Percentiles rank a stretch among this genome's conserved stretches.
phyloP scores from a whole-genome alignment of 2,113 vertebrate genomes.

The Silurus glanis region DNA sequence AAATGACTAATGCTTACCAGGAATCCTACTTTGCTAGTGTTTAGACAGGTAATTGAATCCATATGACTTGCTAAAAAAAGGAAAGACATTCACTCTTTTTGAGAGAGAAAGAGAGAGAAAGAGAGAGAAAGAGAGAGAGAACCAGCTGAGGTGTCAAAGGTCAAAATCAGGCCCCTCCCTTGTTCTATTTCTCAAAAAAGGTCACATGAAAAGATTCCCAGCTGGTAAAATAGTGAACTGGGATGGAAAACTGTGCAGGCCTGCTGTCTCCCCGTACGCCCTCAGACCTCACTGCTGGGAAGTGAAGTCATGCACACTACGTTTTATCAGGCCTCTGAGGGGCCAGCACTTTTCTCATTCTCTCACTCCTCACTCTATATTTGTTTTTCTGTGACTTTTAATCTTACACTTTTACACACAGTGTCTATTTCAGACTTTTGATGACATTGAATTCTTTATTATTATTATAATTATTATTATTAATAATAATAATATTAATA shows the following conservation, averaged over 20 bases:
- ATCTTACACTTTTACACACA: background rate
- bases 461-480: too few relatives aligned
- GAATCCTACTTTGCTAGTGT: background rate
- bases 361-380: background rate
- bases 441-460: background rate
- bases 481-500: too few relatives aligned
- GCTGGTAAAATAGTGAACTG: constrained; percentile 56
- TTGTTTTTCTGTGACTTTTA: constrained; percentile 4
- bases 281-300: constrained; percentile 39
- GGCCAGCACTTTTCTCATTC: constrained; percentile 34
- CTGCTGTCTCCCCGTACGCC: background rate
- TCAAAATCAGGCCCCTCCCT: constrained; percentile 32
- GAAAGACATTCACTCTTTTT: constrained; percentile 23
- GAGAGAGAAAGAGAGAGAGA: background rate
- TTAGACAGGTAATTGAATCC: constrained; percentile 28
- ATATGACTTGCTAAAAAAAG: constrained; percentile 17
- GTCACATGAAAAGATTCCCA: constrained; percentile 59
- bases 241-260: constrained; percentile 34
- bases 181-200: constrained; percentile 50
- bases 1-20: constrained; percentile 5
- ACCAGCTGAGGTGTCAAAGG: constrained; percentile 43
- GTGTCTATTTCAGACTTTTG: background rate
- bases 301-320: constrained; percentile 48
- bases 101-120: background rate
- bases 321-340: constrained; percentile 52